A percentile compares a stretch with the other conserved stretches of the same genome.
phyloP scores from a whole-genome alignment of 2,797 vertebrate genomes.

The Euthynnus affinis region DNA sequence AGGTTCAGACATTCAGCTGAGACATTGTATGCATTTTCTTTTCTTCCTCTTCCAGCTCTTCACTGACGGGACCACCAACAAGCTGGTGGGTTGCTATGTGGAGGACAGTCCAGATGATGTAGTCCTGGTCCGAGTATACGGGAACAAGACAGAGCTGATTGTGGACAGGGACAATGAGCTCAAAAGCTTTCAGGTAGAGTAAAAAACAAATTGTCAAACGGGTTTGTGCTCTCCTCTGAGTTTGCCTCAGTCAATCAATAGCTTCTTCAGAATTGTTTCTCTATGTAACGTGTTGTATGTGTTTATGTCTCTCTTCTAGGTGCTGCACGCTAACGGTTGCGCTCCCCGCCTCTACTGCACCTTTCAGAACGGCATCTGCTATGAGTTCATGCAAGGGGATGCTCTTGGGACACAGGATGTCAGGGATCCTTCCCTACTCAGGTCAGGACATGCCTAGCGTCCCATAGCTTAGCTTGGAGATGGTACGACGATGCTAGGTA shows the following conservation, averaged over 20 bases:
- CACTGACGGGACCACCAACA: conserved; percentile 98
- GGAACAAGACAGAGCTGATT: conserved; percentile 94
- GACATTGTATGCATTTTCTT: background rate
- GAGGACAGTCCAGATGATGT: conserved; percentile 91
- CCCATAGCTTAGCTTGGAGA: background rate
- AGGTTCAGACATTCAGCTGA: background rate
- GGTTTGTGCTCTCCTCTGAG: background rate
- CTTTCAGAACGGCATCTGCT: conserved; percentile 97
- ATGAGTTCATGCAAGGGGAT: conserved; percentile 94
- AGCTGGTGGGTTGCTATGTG: conserved; percentile 94
- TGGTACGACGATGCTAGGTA: background rate
- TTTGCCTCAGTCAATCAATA: background rate
- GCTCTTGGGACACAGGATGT: conserved; percentile 94
- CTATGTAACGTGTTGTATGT: background rate
- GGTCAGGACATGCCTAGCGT: conserved; percentile 75
- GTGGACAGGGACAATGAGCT: conserved; percentile 97
- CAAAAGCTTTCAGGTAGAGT: conserved; percentile 91
- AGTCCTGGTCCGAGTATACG: conserved; percentile 95
- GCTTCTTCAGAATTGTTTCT: background rate
- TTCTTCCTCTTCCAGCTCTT: conserved; percentile 87
- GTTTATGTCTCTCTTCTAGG: conserved; percentile 57
- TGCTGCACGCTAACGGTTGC: conserved; percentile 94
- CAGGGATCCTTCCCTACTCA: conserved; percentile 89
- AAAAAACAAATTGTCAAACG: background rate
- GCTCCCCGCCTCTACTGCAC: conserved; percentile 96